Evolutionary conservation across 2,888 invertebrate species (phyloP).

Genomic region (Sisyra nigra): DNA sequence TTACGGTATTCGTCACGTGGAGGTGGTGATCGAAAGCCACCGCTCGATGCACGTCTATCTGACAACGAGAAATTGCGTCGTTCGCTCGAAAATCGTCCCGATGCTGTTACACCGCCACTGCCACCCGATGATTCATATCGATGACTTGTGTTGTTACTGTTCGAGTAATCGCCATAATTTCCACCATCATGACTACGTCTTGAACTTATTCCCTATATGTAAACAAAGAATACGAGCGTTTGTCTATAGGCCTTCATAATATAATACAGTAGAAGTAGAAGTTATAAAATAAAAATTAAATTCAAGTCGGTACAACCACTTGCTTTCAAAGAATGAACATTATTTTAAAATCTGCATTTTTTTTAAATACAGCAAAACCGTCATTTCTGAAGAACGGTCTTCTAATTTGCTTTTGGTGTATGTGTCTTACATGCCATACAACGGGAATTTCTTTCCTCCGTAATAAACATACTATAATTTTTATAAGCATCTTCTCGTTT

Average conservation of each 20-base stretch:
- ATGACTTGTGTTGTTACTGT: constrained; percentile 30
- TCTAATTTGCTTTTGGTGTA: too few species aligned
- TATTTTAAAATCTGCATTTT: too few species aligned
- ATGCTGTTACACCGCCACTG: constrained; percentile 35
- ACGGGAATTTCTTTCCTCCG: too few species aligned
- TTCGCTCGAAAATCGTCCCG: constrained; percentile 30
- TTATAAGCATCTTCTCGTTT: too few species aligned
- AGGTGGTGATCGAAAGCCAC: constrained; percentile 12
- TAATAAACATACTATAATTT: too few species aligned
- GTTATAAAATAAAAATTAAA: too few species aligned
- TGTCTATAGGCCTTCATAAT: background rate
- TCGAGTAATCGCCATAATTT: constrained; percentile 28
- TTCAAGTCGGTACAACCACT: too few species aligned
- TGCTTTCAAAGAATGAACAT: too few species aligned
- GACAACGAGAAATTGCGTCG: constrained; percentile 16
- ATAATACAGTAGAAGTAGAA: too few species aligned
- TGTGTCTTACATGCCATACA: too few species aligned
- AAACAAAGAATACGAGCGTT: constrained; percentile 5
- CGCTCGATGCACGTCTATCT: constrained; percentile 5
- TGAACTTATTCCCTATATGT: constrained; percentile 24
- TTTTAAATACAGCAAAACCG: too few species aligned
- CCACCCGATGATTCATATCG: constrained; percentile 25
- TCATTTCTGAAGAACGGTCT: too few species aligned
- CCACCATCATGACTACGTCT: constrained; percentile 19
- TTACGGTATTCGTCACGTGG: constrained; percentile 26